Conservation (phyloP, 2,888 invertebrate species). For the Maniola hyperantus region DNA sequence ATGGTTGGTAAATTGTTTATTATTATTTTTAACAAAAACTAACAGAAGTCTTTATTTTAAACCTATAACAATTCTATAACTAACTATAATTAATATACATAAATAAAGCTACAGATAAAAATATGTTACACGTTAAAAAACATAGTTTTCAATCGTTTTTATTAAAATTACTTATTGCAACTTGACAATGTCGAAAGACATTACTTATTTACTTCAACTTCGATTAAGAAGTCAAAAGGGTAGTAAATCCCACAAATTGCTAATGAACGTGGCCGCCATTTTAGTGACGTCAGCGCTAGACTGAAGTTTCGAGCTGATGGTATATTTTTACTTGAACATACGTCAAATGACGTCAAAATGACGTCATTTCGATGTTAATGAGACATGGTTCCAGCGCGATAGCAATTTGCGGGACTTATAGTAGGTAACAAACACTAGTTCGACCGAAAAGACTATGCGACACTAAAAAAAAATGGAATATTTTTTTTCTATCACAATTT, state of each 20-base stretch:
- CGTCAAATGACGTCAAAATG: too few species aligned
- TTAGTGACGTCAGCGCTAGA: too few species aligned
- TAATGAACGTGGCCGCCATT: too few species aligned
- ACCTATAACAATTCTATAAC: conserved; percentile 44
- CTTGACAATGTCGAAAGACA: conserved; percentile 53
- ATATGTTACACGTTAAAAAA: conserved; percentile 61
- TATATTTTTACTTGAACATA: too few species aligned
- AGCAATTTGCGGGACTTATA: too few species aligned
- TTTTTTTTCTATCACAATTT: conserved; percentile 71
- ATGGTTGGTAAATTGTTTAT: conserved; percentile 23
- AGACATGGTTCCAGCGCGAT: too few species aligned
- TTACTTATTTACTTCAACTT: conserved; percentile 29
- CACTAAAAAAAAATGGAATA: conserved; percentile 75
- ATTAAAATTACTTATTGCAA: conserved; percentile 71
- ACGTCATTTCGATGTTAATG: too few species aligned
- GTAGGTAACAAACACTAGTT: conserved; percentile 27
- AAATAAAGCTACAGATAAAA: conserved; percentile 55
- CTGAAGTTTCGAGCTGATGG: too few species aligned
- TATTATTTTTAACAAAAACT: conserved; percentile 24
- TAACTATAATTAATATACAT: conserved; percentile 50
- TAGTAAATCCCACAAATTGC: too few species aligned
- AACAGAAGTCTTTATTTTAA: conserved; percentile 37
- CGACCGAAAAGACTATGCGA: conserved; percentile 30
- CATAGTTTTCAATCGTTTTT: conserved; percentile 30
- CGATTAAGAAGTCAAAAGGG: conserved; percentile 13